Conservation (phyloP, 2,888 invertebrate genomes). For the Hymenopus coronatus region DNA sequence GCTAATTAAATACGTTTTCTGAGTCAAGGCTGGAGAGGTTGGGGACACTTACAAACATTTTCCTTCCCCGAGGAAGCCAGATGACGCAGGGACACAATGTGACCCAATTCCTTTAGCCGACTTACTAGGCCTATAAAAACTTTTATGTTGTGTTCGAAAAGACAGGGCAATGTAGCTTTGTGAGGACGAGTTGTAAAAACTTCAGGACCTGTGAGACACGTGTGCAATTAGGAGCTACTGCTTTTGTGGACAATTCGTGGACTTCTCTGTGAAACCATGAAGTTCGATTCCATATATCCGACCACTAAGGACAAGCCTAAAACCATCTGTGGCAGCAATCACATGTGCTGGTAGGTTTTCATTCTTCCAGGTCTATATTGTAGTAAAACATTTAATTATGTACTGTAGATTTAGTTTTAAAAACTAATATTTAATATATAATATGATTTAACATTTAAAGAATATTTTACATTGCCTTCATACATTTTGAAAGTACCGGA, state of each 20-base stretch:
- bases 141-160: not conserved
- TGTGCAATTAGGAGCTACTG: not conserved
- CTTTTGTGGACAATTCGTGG: not conserved
- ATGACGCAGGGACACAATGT: not conserved
- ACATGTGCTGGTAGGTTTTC: conserved; percentile 23
- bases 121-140: not conserved
- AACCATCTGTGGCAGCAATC: conserved; percentile 11
- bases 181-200: not conserved
- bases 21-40: not conserved
- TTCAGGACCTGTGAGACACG: not conserved
- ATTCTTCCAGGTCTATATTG: not conserved
- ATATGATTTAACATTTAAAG: not conserved
- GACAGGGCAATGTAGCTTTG: not conserved
- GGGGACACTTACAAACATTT: not conserved
- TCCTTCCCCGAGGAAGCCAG: not conserved
- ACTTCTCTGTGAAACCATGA: not conserved
- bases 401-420: no score
- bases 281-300: conserved; percentile 23
- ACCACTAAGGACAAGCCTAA: conserved; percentile 12
- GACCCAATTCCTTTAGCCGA: not conserved
- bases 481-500: no score
- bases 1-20: not conserved
- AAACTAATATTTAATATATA: not conserved
- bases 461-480: no score
- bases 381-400: no score